These are phyloP conservation scores for Dendrophyllia cribrosa DNA, from an alignment of 64 coral and sea anemone species.

Conservation along the genomic window DNA sequence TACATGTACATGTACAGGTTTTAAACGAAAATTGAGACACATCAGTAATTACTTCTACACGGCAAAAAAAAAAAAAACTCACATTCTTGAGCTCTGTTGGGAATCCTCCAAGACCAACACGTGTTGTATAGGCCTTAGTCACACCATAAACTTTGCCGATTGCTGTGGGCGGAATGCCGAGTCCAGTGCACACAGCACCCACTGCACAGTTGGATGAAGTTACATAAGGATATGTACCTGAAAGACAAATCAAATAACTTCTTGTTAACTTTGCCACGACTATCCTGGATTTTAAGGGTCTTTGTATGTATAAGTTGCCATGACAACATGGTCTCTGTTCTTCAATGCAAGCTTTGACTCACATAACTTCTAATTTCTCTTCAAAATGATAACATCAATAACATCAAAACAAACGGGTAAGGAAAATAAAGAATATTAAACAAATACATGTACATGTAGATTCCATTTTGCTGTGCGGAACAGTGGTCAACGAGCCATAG, in stretches of 20 bases:
- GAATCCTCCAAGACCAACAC: slow-evolving; percentile 91
- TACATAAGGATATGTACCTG: slow-evolving; percentile 97
- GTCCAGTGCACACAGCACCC: slow-evolving; percentile 92
- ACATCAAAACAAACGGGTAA: too few species aligned
- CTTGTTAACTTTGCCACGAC: too few species aligned
- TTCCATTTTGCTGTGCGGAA: too few species aligned
- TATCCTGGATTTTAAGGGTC: too few species aligned
- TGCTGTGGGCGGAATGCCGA: slow-evolving; percentile 91
- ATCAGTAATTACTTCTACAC: neutral
- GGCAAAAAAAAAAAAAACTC: slow-evolving; percentile 11
- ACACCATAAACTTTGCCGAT: slow-evolving; percentile 91
- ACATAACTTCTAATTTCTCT: neutral
- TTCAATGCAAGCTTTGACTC: too few species aligned
- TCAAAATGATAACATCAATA: too few species aligned
- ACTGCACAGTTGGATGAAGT: slow-evolving; percentile 94
- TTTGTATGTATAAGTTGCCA: neutral
- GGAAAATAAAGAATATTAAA: neutral
- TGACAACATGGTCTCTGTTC: too few species aligned
- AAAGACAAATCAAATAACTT: neutral
- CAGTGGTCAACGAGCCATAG: too few species aligned
- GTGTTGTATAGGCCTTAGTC: slow-evolving; percentile 94
- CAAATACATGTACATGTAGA: too few species aligned
- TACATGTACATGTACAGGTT: too few species aligned
- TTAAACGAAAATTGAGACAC: too few species aligned
- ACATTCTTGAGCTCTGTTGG: slow-evolving; percentile 93